A percentile compares a stretch with the other conserved stretches of the same genome.
Conservation (phyloP, 1,140 invertebrate genomes). For the Drosophila mauritiana region DNA sequence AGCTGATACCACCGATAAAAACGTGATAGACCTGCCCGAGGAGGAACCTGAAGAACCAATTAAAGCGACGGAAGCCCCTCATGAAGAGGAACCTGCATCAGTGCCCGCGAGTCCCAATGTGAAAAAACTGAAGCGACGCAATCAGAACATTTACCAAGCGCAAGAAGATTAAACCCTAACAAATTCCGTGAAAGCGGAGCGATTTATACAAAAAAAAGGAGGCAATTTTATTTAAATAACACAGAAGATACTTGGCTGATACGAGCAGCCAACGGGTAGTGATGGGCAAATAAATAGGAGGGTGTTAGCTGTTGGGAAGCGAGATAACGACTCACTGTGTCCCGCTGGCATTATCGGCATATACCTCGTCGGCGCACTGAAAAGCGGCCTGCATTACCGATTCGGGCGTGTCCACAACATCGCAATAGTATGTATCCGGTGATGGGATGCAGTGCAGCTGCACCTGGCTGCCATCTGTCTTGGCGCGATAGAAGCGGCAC, state of each 20-base stretch:
- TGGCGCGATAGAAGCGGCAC: constrained; percentile 87
- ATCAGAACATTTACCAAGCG: constrained; percentile 83
- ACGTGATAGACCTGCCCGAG: constrained; percentile 40
- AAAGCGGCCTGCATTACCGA: constrained; percentile 58
- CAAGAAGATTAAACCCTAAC: constrained; percentile 47
- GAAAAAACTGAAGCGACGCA: constrained; percentile 85
- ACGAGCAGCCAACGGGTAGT: constrained; percentile 7
- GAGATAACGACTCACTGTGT: constrained; percentile 30
- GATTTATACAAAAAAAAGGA: constrained; percentile 48
- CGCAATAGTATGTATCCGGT: constrained; percentile 77
- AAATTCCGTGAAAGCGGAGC: constrained; percentile 19
- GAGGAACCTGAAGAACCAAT: neutral
- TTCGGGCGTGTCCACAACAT: constrained; percentile 70
- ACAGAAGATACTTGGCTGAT: constrained; percentile 63
- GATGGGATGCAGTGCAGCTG: constrained; percentile 69
- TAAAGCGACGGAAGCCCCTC: neutral
- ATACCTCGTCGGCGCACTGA: constrained; percentile 61
- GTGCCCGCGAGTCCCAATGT: constrained; percentile 35
- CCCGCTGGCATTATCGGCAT: constrained; percentile 30
- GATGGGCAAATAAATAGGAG: constrained; percentile 52
- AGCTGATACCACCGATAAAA: constrained; percentile 15
- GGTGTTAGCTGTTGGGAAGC: neutral
- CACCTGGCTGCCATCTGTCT: constrained; percentile 48
- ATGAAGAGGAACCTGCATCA: neutral
- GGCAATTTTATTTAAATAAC: constrained; percentile 75